These are phyloP conservation scores for Halichoeres trimaculatus DNA, from an alignment of 2,113 vertebrate genomes.

Conservation along the genomic window DNA sequence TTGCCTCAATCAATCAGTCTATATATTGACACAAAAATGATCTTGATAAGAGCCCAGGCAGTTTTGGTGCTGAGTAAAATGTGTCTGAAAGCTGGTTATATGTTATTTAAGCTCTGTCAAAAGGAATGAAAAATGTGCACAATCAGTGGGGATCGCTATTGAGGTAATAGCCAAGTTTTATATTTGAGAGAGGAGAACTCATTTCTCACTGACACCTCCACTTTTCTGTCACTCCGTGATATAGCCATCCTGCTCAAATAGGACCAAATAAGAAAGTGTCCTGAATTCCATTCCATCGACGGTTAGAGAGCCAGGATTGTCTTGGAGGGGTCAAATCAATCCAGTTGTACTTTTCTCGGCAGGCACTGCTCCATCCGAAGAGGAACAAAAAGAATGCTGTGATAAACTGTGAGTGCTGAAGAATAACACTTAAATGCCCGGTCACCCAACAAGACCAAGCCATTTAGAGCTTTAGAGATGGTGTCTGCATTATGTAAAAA, in stretches of 20 bases:
- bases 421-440: no score
- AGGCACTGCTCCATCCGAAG: background rate
- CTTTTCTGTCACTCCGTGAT: conserved; percentile 51
- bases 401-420: background rate
- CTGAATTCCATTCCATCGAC: conserved; percentile 7
- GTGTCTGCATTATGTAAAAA: no score
- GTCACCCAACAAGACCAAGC: no score
- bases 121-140: conserved; percentile 62
- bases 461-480: no score
- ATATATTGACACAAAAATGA: conserved; percentile 33
- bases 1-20: conserved; percentile 61
- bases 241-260: conserved; percentile 28
- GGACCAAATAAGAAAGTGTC: conserved; percentile 33
- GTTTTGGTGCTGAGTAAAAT: conserved; percentile 37
- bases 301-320: background rate
- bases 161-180: conserved; percentile 55
- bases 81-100: conserved; percentile 43
- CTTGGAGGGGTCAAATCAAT: background rate
- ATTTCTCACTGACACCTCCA: conserved; percentile 67
- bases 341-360: background rate
- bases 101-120: conserved; percentile 64
- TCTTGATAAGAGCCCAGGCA: conserved; percentile 19
- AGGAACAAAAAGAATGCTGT: background rate
- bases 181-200: conserved; percentile 51
- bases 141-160: conserved; percentile 52